Base-by-base conservation (phyloP, 2,888 invertebrate genomes). In the Branchipolynoe longqiensis region DNA sequence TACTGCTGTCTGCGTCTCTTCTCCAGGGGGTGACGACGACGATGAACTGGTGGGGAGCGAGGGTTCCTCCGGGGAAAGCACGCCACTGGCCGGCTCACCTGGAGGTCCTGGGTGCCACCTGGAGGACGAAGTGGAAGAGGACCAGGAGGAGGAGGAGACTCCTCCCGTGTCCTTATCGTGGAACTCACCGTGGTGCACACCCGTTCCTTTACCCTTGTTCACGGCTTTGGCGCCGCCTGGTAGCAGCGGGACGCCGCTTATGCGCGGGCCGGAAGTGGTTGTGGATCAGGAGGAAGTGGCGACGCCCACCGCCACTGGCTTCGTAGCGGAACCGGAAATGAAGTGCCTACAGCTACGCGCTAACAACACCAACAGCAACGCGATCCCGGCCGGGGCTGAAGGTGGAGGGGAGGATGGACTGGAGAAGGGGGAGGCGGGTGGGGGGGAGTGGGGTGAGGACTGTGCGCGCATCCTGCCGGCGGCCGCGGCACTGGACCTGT, bases 1-100 rank as follows among this genome's bases (percentile, higher is more conserved):
- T n/a, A n/a, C n/a, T n/a, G n/a, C n/a, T n/a, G n/a, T n/a, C n/a
- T n/a, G n/a, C n/a, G n/a, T n/a, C n/a, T n/a, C n/a, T n/a, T n/a
- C n/a, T n/a, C n/a, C n/a, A n/a, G n/a, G n/a, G n/a, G n/a, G n/a
- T n/a, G n/a, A n/a, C n/a, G n/a, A n/a, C n/a, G n/a, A n/a, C n/a
- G n/a, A n/a, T n/a, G n/a, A n/a, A n/a, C n/a, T n/a, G n/a, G n/a
- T n/a, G n/a, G n/a, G n/a, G n/a, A n/a, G n/a, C n/a, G n/a, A n/a
- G n/a, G n/a, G n/a, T n/a, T 48, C 41, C 41, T 78, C 78, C 40
- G 78, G 78, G 25, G 78, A 78, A 48, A 78, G 78, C 54, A 78
- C 78, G 48, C 78, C 78, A 48, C 48, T 78, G 54, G 78, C 78
- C 31, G 78, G n/a, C 78, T 78, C 78, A 48, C 78, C 78, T 41